These are phyloP conservation scores for Percopsis transmontana DNA, from an alignment of 2,113 vertebrate genomes.

Conservation along the genomic window DNA sequence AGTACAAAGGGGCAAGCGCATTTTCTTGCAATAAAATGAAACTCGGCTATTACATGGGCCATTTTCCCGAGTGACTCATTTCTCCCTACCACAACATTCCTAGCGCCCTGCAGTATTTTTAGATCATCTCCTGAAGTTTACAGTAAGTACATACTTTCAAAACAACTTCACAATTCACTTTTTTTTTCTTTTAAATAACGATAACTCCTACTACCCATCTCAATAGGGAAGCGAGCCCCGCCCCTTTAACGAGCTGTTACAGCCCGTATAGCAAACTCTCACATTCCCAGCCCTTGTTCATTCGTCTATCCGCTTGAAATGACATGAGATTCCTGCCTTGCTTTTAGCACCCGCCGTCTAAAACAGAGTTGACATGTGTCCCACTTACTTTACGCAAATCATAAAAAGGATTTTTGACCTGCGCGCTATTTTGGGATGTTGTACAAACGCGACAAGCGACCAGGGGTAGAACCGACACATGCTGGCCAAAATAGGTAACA, in stretches of 20 bases:
- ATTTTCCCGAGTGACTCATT: constrained; percentile 65
- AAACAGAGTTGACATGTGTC: too few species aligned
- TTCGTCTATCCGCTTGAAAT: background rate
- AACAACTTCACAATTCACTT: background rate
- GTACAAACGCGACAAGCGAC: too few species aligned
- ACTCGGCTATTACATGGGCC: constrained; percentile 7
- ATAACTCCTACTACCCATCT: background rate
- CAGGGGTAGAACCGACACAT: too few species aligned
- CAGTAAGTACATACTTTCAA: background rate
- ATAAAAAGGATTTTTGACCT: too few species aligned
- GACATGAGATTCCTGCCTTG: background rate
- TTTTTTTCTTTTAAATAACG: background rate
- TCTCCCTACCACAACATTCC: constrained; percentile 57
- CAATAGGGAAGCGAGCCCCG: constrained; percentile 1
- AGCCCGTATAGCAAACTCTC: constrained; percentile 12
- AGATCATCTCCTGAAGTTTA: background rate
- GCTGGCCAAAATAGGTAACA: background rate
- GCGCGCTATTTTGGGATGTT: too few species aligned
- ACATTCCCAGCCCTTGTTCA: background rate
- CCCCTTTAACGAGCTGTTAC: background rate
- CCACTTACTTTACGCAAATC: too few species aligned
- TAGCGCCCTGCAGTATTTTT: background rate
- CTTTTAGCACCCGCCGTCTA: background rate
- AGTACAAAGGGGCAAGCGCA: constrained; percentile 7
- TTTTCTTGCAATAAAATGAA: constrained; percentile 8